Evolutionary conservation across 2,113 vertebrate genomes (phyloP).

Genomic region (Artemisiospiza belli): DNA sequence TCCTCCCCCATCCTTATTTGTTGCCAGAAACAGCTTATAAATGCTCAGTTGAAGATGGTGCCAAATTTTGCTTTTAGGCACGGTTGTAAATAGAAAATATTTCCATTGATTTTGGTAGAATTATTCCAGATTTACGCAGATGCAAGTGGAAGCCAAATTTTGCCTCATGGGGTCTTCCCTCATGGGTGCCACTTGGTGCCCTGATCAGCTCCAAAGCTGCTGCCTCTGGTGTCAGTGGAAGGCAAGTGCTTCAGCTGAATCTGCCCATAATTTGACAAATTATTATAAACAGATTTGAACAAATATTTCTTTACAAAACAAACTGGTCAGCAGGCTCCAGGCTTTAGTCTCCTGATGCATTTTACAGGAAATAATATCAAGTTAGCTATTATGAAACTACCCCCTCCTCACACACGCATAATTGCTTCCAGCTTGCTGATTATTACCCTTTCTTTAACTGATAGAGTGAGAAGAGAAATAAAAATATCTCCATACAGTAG

Average conservation of each 20-base stretch:
- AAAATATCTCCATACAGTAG: constrained; percentile 57
- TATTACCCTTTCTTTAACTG: constrained; percentile 63
- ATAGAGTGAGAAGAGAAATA: constrained; percentile 61
- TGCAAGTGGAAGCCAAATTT: neutral
- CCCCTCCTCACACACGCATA: constrained; percentile 57
- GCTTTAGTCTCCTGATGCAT: constrained; percentile 58
- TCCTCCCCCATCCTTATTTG: constrained; percentile 57
- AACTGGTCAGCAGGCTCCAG: constrained; percentile 54
- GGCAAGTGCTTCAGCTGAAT: neutral
- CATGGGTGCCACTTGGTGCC: neutral
- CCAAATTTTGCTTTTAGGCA: constrained; percentile 56
- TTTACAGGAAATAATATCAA: constrained; percentile 70
- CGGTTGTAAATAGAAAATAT: constrained; percentile 7
- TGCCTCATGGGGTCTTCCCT: neutral
- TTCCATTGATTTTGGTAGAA: constrained; percentile 13
- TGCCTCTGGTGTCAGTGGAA: neutral
- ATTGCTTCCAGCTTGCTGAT: constrained; percentile 69
- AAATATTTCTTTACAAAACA: constrained; percentile 57
- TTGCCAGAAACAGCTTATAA: constrained; percentile 68
- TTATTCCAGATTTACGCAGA: neutral
- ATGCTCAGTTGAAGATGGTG: constrained; percentile 12
- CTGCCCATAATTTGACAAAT: constrained; percentile 14
- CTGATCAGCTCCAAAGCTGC: neutral
- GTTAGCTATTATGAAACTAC: constrained; percentile 69
- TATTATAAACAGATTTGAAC: constrained; percentile 56